phyloP scores from a whole-genome alignment of 37 sponge, comb jelly and placozoan species.

The Amphimedon queenslandica region DNA sequence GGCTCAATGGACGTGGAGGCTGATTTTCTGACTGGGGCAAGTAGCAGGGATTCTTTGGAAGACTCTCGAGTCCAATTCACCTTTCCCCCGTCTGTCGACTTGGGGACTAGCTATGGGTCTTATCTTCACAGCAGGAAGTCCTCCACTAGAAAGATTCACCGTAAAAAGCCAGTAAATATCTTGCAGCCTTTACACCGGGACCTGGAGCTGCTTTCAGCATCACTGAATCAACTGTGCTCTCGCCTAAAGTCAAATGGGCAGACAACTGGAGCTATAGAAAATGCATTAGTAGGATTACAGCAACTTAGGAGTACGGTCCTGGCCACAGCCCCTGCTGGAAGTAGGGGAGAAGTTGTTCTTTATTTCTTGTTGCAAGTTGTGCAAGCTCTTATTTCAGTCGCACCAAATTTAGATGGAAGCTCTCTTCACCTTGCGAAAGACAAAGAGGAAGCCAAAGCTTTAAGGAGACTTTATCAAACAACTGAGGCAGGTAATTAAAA shows the following conservation, averaged over 20 bases:
- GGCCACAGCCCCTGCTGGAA: not conserved
- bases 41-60: not conserved
- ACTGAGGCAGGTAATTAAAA: not conserved
- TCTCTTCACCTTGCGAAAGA: no score
- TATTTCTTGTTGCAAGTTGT: no score
- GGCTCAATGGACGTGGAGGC: not conserved
- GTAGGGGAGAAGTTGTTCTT: not conserved
- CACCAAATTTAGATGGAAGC: no score
- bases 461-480: not conserved
- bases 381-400: no score
- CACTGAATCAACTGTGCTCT: not conserved
- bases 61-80: slow-evolving; percentile 1
- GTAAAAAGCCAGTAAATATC: not conserved
- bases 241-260: no score
- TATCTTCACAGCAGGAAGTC: slow-evolving; percentile 28
- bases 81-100: slow-evolving; percentile 13
- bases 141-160: not conserved
- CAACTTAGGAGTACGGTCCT: not conserved
- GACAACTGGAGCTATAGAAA: no score
- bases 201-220: not conserved
- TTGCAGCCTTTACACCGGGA: not conserved
- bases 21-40: not conserved
- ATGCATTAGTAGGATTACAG: not conserved
- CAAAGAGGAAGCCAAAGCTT: not conserved
- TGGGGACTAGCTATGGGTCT: slow-evolving; percentile 44